Percentiles rank a stretch among this genome's conserved stretches.
Evolutionary conservation across 2,797 vertebrate species (phyloP).

Genomic region (Xenentodon cancila): DNA sequence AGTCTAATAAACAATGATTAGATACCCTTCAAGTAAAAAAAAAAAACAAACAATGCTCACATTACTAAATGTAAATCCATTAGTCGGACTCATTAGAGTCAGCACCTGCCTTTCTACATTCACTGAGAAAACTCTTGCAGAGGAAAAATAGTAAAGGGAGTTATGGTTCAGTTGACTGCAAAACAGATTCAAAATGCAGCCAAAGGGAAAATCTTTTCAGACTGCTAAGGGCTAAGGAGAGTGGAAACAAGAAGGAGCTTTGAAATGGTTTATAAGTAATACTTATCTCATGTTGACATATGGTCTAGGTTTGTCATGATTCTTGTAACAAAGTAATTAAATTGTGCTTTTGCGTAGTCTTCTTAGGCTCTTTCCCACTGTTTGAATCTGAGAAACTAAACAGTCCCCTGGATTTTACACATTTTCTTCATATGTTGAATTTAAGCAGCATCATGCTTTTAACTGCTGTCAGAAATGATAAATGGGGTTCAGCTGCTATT

Average conservation of each 20-base stretch:
- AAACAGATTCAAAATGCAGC: conserved; percentile 16
- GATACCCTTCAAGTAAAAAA: neutral
- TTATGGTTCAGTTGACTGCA: conserved; percentile 1
- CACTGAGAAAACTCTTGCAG: conserved; percentile 7
- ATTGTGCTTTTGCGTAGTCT: neutral
- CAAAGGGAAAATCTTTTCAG: conserved; percentile 3
- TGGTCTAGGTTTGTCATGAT: neutral
- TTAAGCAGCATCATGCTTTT: conserved; percentile 5
- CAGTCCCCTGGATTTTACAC: neutral
- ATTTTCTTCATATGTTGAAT: conserved; percentile 14
- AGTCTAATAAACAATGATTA: conserved; percentile 12
- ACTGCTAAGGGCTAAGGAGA: conserved; percentile 3
- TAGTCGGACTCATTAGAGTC: conserved; percentile 4
- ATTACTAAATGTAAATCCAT: conserved; percentile 2
- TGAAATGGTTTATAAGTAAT: neutral
- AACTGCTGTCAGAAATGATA: conserved; percentile 19
- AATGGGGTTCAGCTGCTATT: conserved; percentile 14
- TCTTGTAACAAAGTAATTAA: neutral
- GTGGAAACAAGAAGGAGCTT: conserved; percentile 8
- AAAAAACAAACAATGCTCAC: neutral
- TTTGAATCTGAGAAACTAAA: conserved; percentile 5
- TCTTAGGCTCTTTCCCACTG: neutral
- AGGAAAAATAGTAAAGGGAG: neutral
- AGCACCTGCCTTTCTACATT: neutral
- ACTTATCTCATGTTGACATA: neutral